Evolutionary conservation across 2,797 vertebrate species (phyloP), one percentile per base, ranked within the genome.

Genomic region (Enteromius paludinosus): DNA sequence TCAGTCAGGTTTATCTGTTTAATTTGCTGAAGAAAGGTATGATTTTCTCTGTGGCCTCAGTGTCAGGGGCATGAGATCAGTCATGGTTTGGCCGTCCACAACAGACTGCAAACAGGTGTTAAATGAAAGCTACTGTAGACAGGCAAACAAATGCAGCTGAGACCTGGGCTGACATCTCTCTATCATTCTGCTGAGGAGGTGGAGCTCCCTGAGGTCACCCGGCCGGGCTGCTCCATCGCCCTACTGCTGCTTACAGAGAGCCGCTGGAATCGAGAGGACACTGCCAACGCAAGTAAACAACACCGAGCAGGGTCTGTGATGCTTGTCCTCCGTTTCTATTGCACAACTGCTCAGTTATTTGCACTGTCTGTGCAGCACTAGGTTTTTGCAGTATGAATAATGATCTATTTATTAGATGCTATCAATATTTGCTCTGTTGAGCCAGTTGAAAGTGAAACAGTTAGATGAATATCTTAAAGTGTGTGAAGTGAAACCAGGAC

Each of bases 161-260:
- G 91, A 91, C 90, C 91, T 84, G 78, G 25, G 23, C 3, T 92
- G 90, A 92, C 90, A 91, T 87, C 87, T 87, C 92, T 93, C 91
- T 88, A 93, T 93, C 92, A 93, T 87, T 82, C 89, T 52, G 79
- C 61, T 72, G 66, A 47, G 75, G 23, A 18, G 66, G 18, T 6
- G 38, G 59, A 66, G 23, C 77, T 66, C 59, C 56, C 77, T 15
- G 49, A 78, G 80, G 78, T 43, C 25, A 83, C 72, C 68, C 35
- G 65, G 56, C 35, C 25, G 66, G 68, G 72, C 35, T 62, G 70
- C 41, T 49, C 69, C 35, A 33, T 38, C 9, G 15, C 56, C 72
- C 62, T 23, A 25, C 65, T 9, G 38, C 87, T 78, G 77, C 81
- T 83, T 81, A 86, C 77, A 65, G 49, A 65, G 59, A 68, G 75